A percentile compares a stretch with the other conserved stretches of the same genome.
phyloP scores from a whole-genome alignment of 2,888 invertebrate species.

The Itoplectis maculator region DNA sequence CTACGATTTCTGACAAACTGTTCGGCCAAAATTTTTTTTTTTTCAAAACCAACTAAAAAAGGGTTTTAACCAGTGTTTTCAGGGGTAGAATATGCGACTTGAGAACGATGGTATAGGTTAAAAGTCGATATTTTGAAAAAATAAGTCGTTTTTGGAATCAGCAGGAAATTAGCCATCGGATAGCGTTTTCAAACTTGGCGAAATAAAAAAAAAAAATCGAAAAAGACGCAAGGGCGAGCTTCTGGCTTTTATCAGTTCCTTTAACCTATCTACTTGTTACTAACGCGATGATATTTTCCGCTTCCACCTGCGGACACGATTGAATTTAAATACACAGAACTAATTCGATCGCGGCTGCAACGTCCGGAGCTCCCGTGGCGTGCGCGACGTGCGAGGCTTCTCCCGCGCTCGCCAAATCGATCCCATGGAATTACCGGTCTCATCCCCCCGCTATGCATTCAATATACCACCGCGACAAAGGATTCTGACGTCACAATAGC shows the following conservation, averaged over 20 bases:
- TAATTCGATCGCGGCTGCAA: background rate
- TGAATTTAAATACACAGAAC: background rate
- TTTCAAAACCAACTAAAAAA: too few relatives aligned
- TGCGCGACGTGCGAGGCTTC: constrained; percentile 31
- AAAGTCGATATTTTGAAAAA: too few relatives aligned
- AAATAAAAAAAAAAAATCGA: too few relatives aligned
- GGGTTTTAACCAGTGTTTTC: too few relatives aligned
- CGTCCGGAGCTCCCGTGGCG: background rate
- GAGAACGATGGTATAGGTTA: too few relatives aligned
- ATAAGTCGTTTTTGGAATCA: too few relatives aligned
- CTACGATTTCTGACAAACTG: too few relatives aligned
- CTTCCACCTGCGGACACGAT: background rate
- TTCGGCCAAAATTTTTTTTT: too few relatives aligned
- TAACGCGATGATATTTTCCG: background rate
- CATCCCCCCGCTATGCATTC: constrained; percentile 38
- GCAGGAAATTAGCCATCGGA: too few relatives aligned
- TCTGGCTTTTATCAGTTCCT: background rate
- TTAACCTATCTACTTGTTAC: background rate
- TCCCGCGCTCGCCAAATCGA: constrained; percentile 43
- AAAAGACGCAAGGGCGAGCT: too few relatives aligned
- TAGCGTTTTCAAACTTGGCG: too few relatives aligned
- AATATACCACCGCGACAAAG: constrained; percentile 57
- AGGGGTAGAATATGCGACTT: too few relatives aligned
- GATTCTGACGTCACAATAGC: constrained; percentile 61
- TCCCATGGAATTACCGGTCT: constrained; percentile 58